These are phyloP conservation scores for Eupithecia subfuscata DNA, from an alignment of 2,888 invertebrate species.

Conservation along the genomic window DNA sequence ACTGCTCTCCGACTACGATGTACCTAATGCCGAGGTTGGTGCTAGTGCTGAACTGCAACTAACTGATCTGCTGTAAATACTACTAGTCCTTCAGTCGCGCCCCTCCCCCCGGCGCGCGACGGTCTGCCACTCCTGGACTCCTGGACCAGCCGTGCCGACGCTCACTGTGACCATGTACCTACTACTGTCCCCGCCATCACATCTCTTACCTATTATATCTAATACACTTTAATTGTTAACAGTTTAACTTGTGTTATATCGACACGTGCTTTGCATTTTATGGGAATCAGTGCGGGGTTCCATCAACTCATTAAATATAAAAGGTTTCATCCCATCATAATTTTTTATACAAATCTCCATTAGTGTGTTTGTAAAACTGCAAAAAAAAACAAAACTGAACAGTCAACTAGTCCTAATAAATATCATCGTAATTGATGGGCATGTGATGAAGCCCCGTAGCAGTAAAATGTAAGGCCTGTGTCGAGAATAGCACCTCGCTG, in stretches of 20 bases:
- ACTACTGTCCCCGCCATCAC: conserved; percentile 36
- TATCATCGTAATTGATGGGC: neutral
- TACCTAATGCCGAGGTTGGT: conserved; percentile 35
- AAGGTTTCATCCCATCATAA: neutral
- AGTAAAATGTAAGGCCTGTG: conserved; percentile 43
- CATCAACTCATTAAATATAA: conserved; percentile 12
- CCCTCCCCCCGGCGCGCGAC: conserved; percentile 31
- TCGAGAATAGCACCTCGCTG: conserved; percentile 55
- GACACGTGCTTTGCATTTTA: conserved; percentile 43
- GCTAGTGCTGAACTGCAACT: conserved; percentile 8
- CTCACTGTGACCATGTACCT: conserved; percentile 40
- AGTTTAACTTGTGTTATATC: conserved; percentile 38
- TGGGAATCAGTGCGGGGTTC: conserved; percentile 25
- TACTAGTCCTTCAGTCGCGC: conserved; percentile 42
- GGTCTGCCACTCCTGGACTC: conserved; percentile 43
- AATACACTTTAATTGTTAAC: conserved; percentile 44
- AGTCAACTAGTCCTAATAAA: neutral
- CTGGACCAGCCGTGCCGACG: conserved; percentile 45
- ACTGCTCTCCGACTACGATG: conserved; percentile 46
- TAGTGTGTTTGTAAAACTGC: neutral
- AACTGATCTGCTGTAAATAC: conserved; percentile 5
- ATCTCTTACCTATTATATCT: conserved; percentile 30
- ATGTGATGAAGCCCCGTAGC: conserved; percentile 29
- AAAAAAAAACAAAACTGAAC: neutral
- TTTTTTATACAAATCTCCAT: neutral